Conservation (phyloP, 2,797 vertebrate genomes). For the Ambastaia sidthimunki region DNA sequence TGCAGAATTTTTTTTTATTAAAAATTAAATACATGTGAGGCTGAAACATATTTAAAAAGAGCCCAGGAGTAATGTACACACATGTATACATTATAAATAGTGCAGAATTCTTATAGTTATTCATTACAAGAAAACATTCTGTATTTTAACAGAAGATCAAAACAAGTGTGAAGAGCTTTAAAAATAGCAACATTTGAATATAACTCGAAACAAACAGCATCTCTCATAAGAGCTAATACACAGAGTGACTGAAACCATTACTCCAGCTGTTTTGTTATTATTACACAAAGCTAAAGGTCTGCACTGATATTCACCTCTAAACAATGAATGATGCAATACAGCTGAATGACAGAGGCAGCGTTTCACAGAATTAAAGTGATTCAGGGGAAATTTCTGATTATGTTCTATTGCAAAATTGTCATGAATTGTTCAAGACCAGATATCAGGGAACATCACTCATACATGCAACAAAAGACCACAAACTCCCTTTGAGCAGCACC, state of each 20-base stretch:
- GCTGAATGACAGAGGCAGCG: slow-evolving; percentile 33
- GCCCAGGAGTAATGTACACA: neutral
- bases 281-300: slow-evolving; percentile 25
- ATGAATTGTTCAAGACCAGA: slow-evolving; percentile 49
- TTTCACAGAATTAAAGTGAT: slow-evolving; percentile 42
- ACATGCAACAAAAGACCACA: slow-evolving; percentile 2
- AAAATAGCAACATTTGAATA: neutral
- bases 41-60: neutral
- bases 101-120: neutral
- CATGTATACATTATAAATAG: neutral
- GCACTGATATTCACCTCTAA: slow-evolving; percentile 13
- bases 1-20: no score
- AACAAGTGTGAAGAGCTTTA: neutral
- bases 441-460: slow-evolving; percentile 50
- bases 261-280: slow-evolving; percentile 30
- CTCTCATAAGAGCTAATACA: neutral
- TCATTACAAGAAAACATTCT: neutral
- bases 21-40: no score
- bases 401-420: slow-evolving; percentile 28
- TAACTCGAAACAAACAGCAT: neutral
- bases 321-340: slow-evolving; percentile 42
- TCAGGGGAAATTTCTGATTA: slow-evolving; percentile 54
- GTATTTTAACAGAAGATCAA: neutral
- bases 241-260: neutral
- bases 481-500: slow-evolving; percentile 32